Conservation (phyloP, 1,140 invertebrate species). For the Vanessa tameamea region DNA sequence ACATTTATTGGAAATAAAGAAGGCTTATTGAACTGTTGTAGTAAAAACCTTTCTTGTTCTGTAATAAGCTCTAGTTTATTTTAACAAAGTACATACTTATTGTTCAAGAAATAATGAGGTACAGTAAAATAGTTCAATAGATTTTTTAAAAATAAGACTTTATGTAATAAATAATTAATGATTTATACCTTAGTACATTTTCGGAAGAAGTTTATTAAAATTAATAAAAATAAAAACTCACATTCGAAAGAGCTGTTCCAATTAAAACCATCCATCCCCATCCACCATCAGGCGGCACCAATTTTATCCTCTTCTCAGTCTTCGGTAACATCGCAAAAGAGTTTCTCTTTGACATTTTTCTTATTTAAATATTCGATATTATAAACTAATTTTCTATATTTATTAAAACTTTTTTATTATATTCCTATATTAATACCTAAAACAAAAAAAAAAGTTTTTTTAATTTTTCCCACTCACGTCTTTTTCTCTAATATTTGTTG, state of each 20-base stretch:
- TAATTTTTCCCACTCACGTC: not conserved
- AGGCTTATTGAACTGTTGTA: no score
- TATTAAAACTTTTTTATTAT: not conserved
- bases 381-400: not conserved
- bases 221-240: constrained; percentile 68
- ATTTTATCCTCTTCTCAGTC: constrained; percentile 60
- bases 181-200: no score
- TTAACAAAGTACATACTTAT: no score
- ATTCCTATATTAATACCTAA: constrained; percentile 11
- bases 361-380: constrained; percentile 1
- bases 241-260: constrained; percentile 84
- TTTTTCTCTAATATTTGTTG: no score
- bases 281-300: constrained; percentile 83
- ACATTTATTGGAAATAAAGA: no score
- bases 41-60: no score
- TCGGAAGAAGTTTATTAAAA: not conserved
- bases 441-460: constrained; percentile 15
- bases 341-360: constrained; percentile 57
- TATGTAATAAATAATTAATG: no score
- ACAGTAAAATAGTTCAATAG: no score
- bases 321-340: constrained; percentile 42
- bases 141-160: no score
- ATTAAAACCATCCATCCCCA: constrained; percentile 86
- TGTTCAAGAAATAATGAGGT: no score
- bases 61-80: no score